A percentile compares a stretch with the other conserved stretches of the same genome.
phyloP scores from a whole-genome alignment of 2,888 invertebrate species.

The Rotaria sp. region DNA sequence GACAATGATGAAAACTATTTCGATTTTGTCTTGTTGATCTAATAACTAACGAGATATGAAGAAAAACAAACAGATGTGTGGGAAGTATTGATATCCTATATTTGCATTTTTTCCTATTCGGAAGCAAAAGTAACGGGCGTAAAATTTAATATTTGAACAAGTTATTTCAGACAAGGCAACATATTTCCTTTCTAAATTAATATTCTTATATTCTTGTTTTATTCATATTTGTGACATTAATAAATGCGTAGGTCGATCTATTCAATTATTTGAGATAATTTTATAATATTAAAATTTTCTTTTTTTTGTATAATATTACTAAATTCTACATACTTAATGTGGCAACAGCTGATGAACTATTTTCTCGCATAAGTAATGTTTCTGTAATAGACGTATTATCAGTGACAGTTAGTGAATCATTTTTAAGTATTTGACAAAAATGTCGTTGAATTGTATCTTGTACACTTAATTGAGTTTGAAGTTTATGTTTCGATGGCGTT shows the following conservation, averaged over 20 bases:
- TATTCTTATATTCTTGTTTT: not conserved
- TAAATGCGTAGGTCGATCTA: not conserved
- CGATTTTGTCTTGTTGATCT: too few relatives aligned
- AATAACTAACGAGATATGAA: too few relatives aligned
- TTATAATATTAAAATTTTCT: too few relatives aligned
- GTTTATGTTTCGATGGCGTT: not conserved
- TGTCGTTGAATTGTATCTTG: constrained; percentile 22
- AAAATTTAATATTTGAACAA: not conserved
- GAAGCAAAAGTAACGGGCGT: not conserved
- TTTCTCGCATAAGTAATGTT: not conserved
- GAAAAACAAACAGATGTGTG: too few relatives aligned
- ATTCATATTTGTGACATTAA: not conserved
- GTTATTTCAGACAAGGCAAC: not conserved
- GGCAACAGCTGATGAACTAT: not conserved
- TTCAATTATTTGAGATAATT: not conserved
- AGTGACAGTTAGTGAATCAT: constrained; percentile 21
- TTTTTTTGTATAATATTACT: too few relatives aligned
- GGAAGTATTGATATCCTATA: not conserved
- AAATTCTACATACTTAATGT: not conserved
- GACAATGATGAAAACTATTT: too few relatives aligned
- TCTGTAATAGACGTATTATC: constrained; percentile 2
- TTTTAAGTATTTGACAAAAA: constrained; percentile 27
- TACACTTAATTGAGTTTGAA: not conserved
- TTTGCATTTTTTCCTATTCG: not conserved
- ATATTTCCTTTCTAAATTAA: not conserved